Percentiles rank a stretch among this genome's conserved stretches.
These are phyloP conservation scores for Drosophila gaucha DNA, from an alignment of 2,888 invertebrate species.

Conservation along the genomic window DNA sequence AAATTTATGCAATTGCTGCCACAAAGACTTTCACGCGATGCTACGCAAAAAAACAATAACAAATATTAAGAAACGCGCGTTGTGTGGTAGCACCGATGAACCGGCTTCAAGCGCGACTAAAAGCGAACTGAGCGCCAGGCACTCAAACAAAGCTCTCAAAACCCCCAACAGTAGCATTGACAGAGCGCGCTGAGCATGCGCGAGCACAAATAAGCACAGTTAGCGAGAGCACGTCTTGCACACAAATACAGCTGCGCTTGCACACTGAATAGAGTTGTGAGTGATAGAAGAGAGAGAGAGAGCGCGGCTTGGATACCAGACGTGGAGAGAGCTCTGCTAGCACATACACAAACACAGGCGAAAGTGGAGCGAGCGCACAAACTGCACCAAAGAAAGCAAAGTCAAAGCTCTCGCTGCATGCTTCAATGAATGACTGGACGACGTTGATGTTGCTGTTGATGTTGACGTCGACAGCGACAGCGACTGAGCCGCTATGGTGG, in stretches of 20 bases:
- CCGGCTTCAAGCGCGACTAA: conserved; percentile 71
- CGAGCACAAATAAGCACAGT: conserved; percentile 25
- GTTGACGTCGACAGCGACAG: conserved; percentile 9
- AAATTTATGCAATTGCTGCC: conserved; percentile 55
- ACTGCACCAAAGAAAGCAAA: conserved; percentile 46
- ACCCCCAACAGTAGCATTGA: conserved; percentile 20
- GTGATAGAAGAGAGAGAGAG: too few species aligned
- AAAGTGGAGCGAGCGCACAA: conserved; percentile 28
- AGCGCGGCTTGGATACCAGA: conserved; percentile 1
- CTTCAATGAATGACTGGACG: conserved; percentile 63
- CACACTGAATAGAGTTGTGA: background rate
- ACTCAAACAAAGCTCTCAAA: conserved; percentile 47
- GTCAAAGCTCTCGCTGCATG: conserved; percentile 44
- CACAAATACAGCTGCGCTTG: conserved; percentile 6
- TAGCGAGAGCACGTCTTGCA: conserved; percentile 22
- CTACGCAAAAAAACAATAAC: conserved; percentile 45
- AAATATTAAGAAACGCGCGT: conserved; percentile 14
- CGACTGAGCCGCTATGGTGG: conserved; percentile 1
- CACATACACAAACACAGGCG: background rate
- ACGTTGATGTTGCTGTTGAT: conserved; percentile 6
- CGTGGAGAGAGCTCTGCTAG: conserved; percentile 5
- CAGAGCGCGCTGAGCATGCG: conserved; percentile 55
- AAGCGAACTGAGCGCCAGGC: conserved; percentile 57
- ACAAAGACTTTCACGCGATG: conserved; percentile 49
- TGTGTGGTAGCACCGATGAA: conserved; percentile 42